Conservation (phyloP, 2,888 invertebrate genomes). For the Synergus gifuensis region DNA sequence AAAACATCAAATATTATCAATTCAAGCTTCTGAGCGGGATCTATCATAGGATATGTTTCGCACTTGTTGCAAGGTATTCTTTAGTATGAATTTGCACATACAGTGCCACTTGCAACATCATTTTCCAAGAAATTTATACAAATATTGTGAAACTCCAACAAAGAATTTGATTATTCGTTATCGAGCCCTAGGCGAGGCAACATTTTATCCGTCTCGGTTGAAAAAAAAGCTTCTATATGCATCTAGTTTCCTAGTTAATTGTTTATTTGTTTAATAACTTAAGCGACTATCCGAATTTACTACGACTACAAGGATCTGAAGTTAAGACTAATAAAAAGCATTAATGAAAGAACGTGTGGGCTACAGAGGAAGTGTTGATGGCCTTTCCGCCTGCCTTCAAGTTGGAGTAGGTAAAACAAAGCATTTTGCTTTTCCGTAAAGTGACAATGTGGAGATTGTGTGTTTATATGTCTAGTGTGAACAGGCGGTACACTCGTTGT, state of each 20-base stretch:
- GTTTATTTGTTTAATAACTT: not conserved
- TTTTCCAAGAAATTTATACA: not conserved
- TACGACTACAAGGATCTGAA: not conserved
- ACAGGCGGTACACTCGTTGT: slow-evolving; percentile 11
- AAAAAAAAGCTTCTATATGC: not conserved
- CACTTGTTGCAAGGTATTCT: not conserved
- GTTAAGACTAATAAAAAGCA: not conserved
- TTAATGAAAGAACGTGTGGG: slow-evolving; percentile 3
- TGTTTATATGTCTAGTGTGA: slow-evolving; percentile 11
- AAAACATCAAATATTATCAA: too few species aligned
- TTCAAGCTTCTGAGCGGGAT: not conserved
- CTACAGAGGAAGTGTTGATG: slow-evolving; percentile 3
- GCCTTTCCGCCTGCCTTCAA: slow-evolving; percentile 15
- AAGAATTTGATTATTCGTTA: not conserved
- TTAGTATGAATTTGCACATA: not conserved
- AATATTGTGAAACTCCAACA: not conserved
- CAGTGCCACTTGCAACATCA: not conserved
- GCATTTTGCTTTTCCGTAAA: slow-evolving; percentile 16
- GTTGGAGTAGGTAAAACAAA: slow-evolving; percentile 19
- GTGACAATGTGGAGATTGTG: slow-evolving; percentile 5
- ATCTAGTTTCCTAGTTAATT: not conserved
- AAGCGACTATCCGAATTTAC: too few species aligned
- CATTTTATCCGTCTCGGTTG: not conserved
- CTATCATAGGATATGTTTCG: not conserved
- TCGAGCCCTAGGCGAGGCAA: not conserved